Evolutionary conservation across 2,797 vertebrate species (phyloP), one percentile per base, ranked within the genome.

Genomic region (Enteromius afrohamiltoni): DNA sequence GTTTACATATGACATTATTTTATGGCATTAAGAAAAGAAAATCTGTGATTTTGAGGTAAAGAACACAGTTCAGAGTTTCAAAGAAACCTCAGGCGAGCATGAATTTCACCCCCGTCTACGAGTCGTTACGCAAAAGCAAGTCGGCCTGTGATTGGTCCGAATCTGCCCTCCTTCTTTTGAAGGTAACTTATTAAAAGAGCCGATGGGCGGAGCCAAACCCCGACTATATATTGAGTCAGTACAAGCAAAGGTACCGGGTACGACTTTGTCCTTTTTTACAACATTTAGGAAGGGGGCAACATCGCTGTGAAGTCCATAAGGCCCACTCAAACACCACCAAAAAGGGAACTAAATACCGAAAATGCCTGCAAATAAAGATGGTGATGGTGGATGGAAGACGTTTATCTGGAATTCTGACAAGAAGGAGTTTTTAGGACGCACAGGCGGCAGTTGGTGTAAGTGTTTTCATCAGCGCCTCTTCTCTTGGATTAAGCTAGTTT

Each of bases 371-470:
- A 97, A 96, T 89, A 99, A 98, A 93, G 96, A 98, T 31, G 93
- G 86, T 6, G 96, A 97, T 79, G 97, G 96, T 77, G 95, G 97
- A 79, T 99, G 97, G 98, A 96, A 93, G 94, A 95, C 88, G 73
- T 99, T 99, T 92, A 23, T 99, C 88, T 99, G 98, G 98, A 97
- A 98, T 93, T 96, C 97, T 1, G 97, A 99, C 86, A 98, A 96
- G 92, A 96, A 92, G 91, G 97, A 99, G 91, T 97, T 98, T 89
- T 85, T 99, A 42, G 98, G 98, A 89, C 95, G 98, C 65, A 99
- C 97, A 1, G 97, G 97, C 6, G 62, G 92, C 92, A 99, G 97
- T 62, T 99, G 97, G 98, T 93, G 98, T 99, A 92, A 98, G 97
- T 97, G 90, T 40, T 29, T 78, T 71, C 79, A n/a, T 78, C 45